Evolutionary conservation across 2,797 vertebrate species (phyloP).

Genomic region (Coreius guichenoti): DNA sequence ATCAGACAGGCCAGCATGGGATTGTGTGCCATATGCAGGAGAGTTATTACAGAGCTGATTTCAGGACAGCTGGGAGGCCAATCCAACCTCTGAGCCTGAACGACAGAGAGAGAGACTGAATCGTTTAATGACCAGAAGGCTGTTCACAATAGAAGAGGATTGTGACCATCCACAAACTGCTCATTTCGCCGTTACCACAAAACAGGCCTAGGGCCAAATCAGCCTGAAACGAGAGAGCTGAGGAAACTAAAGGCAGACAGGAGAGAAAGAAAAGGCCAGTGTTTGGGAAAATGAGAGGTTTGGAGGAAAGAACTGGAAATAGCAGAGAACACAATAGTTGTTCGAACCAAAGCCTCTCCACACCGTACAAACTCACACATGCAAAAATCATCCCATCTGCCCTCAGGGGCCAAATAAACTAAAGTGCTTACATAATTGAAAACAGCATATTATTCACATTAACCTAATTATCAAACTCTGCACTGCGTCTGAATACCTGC

Average conservation of each 20-base stretch:
- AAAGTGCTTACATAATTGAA: slow-evolving; percentile 10
- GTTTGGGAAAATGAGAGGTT: slow-evolving; percentile 82
- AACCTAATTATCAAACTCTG: not conserved
- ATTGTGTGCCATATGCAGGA: slow-evolving; percentile 42
- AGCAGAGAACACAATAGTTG: slow-evolving; percentile 74
- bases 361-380: slow-evolving; percentile 14
- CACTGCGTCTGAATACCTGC: not conserved
- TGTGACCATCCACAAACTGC: slow-evolving; percentile 12
- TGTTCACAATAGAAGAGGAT: slow-evolving; percentile 33
- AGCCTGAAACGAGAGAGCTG: not conserved
- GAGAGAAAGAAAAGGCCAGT: slow-evolving; percentile 62
- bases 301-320: slow-evolving; percentile 75
- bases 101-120: slow-evolving; percentile 25
- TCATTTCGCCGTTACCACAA: slow-evolving; percentile 45
- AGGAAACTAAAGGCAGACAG: slow-evolving; percentile 27
- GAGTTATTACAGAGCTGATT: slow-evolving; percentile 38
- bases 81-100: slow-evolving; percentile 21
- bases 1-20: slow-evolving; percentile 13
- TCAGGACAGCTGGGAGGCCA: slow-evolving; percentile 55
- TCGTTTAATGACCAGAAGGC: slow-evolving; percentile 13
- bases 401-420: not conserved
- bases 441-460: slow-evolving; percentile 4
- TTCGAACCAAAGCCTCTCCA: slow-evolving; percentile 30
- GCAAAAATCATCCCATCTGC: slow-evolving; percentile 11
- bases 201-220: slow-evolving; percentile 28